Base-by-base conservation (phyloP, 2,113 vertebrate species). In the Cephalophus harveyi region DNA sequence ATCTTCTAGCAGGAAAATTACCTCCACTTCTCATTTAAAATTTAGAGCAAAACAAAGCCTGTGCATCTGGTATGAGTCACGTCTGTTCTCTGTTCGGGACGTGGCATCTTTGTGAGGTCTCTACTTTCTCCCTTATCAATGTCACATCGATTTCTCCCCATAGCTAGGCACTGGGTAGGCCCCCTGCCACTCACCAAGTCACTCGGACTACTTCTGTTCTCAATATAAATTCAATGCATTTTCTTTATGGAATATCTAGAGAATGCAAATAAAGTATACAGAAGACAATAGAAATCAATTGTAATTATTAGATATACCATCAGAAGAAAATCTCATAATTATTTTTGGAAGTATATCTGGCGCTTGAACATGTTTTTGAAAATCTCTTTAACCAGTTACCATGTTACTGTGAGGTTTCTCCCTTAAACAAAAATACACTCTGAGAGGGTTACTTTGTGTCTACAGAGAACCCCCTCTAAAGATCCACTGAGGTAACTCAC, bases 41-140 rank as follows among this genome's bases (percentile, higher is more conserved):
- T 33, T 50, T 33, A 88, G 9, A 85, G 4, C 4, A 23, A 30
- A 79, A 27, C 19, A 7, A 76, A 21, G 27, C 10, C 33, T 30
- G 28, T 15, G 8, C 14, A 36, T 46, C 48, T 91, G 36, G 4
- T 33, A 23, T 3, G 71, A 21, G 36, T 40, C 7, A 7, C 2
- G 12, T 88, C 21, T 50, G 30, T 30, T 15, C 3, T 92, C 21
- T 36, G 27, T 30, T 12, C 2, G 0, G 4, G 5, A 6, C 0
- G 1, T 2, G 9, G 13, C 25, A 10, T 11, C 15, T 0, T 0
- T 0, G 7, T 10, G 1, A 4, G 3, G n/a, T n/a, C 36, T 40
- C 54, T 33, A 0, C 17, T 1, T 3, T 28, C 13, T 13, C 3
- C 2, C 2, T 0, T 7, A n/a, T 36, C n/a, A 17, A 27, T 4